Base-by-base conservation (phyloP, 2,888 invertebrate species). In the Cenopis cana region DNA sequence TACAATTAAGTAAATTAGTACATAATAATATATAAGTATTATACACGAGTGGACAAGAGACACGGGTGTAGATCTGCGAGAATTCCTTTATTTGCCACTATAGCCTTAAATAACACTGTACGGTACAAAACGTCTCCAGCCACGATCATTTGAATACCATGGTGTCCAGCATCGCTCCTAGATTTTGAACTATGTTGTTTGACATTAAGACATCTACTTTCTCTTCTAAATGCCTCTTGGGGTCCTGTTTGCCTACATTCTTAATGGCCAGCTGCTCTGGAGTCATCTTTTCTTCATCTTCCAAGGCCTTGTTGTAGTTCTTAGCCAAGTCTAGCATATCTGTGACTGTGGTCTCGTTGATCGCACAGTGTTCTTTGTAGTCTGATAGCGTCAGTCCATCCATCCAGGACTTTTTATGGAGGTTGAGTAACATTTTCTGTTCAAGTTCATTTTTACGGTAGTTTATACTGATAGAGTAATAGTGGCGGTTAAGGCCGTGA, bases 281-380 rank as follows among this genome's bases (percentile, higher is more conserved):
- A 4, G 99, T 99, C 99, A 99, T 99, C 89, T 98, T 99, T 85
- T 99, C 99, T 88, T 99, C 99, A 81, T 99, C 99, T 91, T 99
- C 99, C 74, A 99, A 93, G 9, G 99, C 98, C 94, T 99, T 99
- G 87, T 98, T 98, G 90, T 99, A 99, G 87, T 98, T 98, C 89
- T 99, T 99, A 68, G 99, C 99, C 81, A 99, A 93, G 74, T 99
- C 98, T 62, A 99, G 94, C 99, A 99, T 99, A 80, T 98, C 98
- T 73, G 98, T 96, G 1, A 99, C 98, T 59, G 98, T 98, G 67
- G 96, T 96, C 88, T 99, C 98, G 88, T 99, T 99, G 59, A 97
- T 95, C 75, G 96, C 95, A 89, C 99, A 98, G 87, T 99, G 99
- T 75, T 98, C 97, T 74, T 97, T 96, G 87, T 98, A 99, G 88